Conservation (phyloP, 2,888 invertebrate genomes). For the Acholoe squamosa region DNA sequence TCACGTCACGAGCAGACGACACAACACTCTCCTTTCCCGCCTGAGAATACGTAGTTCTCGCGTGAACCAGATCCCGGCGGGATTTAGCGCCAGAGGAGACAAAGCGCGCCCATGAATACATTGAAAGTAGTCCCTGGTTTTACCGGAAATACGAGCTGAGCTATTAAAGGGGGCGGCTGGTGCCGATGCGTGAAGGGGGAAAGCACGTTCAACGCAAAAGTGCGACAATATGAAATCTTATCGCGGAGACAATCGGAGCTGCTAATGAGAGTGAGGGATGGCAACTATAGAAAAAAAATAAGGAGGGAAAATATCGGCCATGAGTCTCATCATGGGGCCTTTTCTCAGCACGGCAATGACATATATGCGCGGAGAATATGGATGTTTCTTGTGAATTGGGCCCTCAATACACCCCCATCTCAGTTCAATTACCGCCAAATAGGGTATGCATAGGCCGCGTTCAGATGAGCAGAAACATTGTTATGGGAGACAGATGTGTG, state of each 20-base stretch:
- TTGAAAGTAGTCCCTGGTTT: conserved; percentile 50
- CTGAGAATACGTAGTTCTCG: conserved; percentile 27
- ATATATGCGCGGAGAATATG: conserved; percentile 49
- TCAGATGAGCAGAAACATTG: conserved; percentile 24
- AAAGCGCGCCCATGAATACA: conserved; percentile 46
- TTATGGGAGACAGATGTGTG: not conserved
- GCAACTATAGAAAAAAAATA: not conserved
- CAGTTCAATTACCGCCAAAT: conserved; percentile 35
- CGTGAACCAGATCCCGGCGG: conserved; percentile 38
- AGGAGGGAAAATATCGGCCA: not conserved
- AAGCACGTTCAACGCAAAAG: not conserved
- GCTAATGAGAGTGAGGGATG: conserved; percentile 5
- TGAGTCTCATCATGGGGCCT: not conserved
- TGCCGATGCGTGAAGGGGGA: not conserved
- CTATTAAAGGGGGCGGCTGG: conserved; percentile 30
- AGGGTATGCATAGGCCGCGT: conserved; percentile 48
- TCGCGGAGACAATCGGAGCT: not conserved
- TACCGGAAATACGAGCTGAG: not conserved
- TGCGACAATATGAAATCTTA: conserved; percentile 36
- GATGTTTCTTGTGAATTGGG: conserved; percentile 1
- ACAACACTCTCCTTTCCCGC: not conserved
- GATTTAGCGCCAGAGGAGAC: not conserved
- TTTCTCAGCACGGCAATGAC: not conserved
- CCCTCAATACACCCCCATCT: conserved; percentile 39
- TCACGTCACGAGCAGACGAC: not conserved